Evolutionary conservation across 2,113 vertebrate species (phyloP), one percentile per base, ranked within the genome.

Genomic region (Bos indicus): DNA sequence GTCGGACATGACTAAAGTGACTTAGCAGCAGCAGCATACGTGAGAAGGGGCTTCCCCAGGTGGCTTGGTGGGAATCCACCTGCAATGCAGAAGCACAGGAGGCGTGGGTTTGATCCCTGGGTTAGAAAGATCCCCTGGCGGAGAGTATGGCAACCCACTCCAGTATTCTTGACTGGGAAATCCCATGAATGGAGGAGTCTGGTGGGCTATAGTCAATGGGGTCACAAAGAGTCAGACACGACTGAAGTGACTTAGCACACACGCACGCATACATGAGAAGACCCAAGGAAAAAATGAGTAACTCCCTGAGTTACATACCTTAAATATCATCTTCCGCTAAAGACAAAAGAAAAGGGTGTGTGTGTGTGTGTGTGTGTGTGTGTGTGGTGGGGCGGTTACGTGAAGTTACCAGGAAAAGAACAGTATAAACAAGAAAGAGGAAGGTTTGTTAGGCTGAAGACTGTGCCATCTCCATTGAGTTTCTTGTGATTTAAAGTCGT

Each of bases 381-480:
- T 16, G 26, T 4, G 1, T 14, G 48, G 1, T 19, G 36, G 11
- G 17, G 16, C 19, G 13, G 43, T 74, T 51, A 40, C 0, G 9
- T 67, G 62, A 77, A 28, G 26, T 60, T 33, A 10, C 19, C 56
- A 43, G 56, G 60, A 84, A 64, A 54, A 78, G n/a, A 83, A 46
- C 26, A 17, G 11, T 54, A 26, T 78, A 78, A 78, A 46, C 28
- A 78, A n/a, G 46, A 59, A n/a, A 46, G 46, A 51, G 43, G 84
- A 28, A 60, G 26, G 7, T 21, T 78, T 85, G n/a, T 62, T 91
- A 46, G 9, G 19, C 26, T 78, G 84, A 30, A 46, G 36, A n/a
- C 62, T 0, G 0, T 51, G 25, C 33, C 62, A 1, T 74, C 33
- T 59, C 8, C 43, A 40, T 23, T 46, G 33, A 80, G 56, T 96